Percentiles rank a stretch among this genome's conserved stretches.
Conservation (phyloP, 1,140 invertebrate species). For the Saccostrea glomerata region DNA sequence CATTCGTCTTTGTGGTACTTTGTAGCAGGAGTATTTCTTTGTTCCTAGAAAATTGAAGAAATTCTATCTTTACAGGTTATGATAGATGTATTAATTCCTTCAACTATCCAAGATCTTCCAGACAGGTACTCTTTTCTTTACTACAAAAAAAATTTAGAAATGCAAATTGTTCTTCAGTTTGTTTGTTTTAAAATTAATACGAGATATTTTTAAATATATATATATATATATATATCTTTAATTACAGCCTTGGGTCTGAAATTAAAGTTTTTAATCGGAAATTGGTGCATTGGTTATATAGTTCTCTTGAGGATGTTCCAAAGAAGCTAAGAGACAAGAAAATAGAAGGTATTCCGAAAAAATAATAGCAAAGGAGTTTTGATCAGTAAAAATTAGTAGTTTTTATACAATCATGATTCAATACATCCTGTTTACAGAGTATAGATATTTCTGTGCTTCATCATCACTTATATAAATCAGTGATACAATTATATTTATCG, state of each 20-base stretch:
- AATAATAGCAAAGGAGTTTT: no score
- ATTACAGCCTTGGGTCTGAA: slow-evolving; percentile 70
- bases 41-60: no score
- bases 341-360: slow-evolving; percentile 70
- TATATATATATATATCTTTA: not conserved
- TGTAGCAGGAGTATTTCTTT: no score
- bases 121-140: slow-evolving; percentile 66
- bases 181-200: no score
- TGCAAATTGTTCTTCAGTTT: not conserved
- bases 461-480: no score
- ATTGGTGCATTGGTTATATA: slow-evolving; percentile 72
- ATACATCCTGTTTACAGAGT: not conserved
- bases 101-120: slow-evolving; percentile 79
- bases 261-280: slow-evolving; percentile 72
- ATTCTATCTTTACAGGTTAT: slow-evolving; percentile 68
- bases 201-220: not conserved
- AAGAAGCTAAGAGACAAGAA: slow-evolving; percentile 70
- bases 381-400: not conserved
- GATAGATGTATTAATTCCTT: slow-evolving; percentile 80
- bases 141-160: not conserved
- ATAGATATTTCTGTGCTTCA: not conserved
- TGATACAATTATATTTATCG: no score
- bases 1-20: no score
- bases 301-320: slow-evolving; percentile 73
- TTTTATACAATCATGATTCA: not conserved